Base-by-base conservation (phyloP, 2,113 vertebrate species). In the Sapayoa aenigma region DNA sequence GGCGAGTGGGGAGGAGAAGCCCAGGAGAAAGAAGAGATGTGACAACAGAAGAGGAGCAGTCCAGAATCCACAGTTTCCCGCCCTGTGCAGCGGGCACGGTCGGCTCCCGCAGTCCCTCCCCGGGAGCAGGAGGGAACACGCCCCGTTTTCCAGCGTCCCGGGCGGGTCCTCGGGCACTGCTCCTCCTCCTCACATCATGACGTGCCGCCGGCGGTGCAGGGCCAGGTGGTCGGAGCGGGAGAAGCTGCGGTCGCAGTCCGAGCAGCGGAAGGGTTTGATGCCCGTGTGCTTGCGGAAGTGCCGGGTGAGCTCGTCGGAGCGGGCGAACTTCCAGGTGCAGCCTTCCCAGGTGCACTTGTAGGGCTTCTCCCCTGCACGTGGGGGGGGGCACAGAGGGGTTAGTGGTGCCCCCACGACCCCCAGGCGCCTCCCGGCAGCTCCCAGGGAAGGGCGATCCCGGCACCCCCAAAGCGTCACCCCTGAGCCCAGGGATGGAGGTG, bases 231-330 rank as follows among this genome's bases (percentile, higher is more conserved):
- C 99, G 7, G 99, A 99, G 87, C 99, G 98, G 56, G 99, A 99
- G 98, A 99, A 99, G 97, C 98, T 99, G 96, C 99, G 99, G 98
- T 99, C 99, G 31, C 99, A 99, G 98, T 99, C 99, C 60, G 98
- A 98, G 98, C 99, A 99, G 96, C 98, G 98, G 98, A 99, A 99
- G n/a, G 99, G 99, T 92, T 99, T 99, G 98, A 99, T 99, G 90
- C 99, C 99, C 2, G 99, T 99, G 98, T 99, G 99, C 97, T 99
- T 99, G 82, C 99, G 99, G 97, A 99, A 99, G 94, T 99, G 99
- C 73, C 99, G 98, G 14, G 99, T 99, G 84, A 99, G 98, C 98
- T 99, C 99, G 47, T 99, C 99, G 0, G 99, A 99, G 93, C 99
- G 99, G 73, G 99, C 99, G 63, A 99, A 99, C 87, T 99, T 98